Evolutionary conservation across 2,888 invertebrate species (phyloP).

Genomic region (Lysandra bellargus): DNA sequence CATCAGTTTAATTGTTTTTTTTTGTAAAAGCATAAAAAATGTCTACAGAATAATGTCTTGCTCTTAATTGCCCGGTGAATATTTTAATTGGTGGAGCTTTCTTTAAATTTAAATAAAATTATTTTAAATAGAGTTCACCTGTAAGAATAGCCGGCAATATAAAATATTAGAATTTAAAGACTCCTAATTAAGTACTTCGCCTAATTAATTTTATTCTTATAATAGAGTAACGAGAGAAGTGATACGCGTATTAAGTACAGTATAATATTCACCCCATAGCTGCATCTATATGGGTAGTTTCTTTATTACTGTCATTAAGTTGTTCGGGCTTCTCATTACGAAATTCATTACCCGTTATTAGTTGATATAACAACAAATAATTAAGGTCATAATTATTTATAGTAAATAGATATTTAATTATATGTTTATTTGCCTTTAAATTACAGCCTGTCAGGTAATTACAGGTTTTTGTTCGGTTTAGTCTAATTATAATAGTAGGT

Average conservation of each 20-base stretch:
- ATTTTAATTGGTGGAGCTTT: too few species aligned
- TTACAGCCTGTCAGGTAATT: neutral
- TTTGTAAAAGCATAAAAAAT: too few species aligned
- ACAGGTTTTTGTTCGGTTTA: neutral
- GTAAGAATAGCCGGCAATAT: neutral
- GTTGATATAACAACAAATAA: conserved; percentile 12
- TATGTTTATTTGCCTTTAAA: conserved; percentile 14
- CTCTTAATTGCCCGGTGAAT: too few species aligned
- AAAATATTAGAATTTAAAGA: neutral
- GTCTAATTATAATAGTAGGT: neutral
- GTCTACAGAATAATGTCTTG: neutral
- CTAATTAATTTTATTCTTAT: neutral
- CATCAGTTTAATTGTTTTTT: too few species aligned
- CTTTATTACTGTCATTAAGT: conserved; percentile 25
- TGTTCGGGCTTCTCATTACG: conserved; percentile 19
- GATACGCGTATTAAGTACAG: neutral
- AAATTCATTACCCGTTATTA: conserved; percentile 14
- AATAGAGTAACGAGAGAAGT: neutral
- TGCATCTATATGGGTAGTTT: conserved; percentile 9
- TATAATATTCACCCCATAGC: conserved; percentile 19
- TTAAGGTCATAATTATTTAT: neutral
- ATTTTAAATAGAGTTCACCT: neutral
- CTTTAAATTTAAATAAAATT: too few species aligned
- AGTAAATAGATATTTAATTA: conserved; percentile 13
- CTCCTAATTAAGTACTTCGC: neutral